Percentiles rank a stretch among this genome's conserved stretches.
Evolutionary conservation across 1,140 invertebrate genomes (phyloP).

Genomic region (Heliconius eleuchia): DNA sequence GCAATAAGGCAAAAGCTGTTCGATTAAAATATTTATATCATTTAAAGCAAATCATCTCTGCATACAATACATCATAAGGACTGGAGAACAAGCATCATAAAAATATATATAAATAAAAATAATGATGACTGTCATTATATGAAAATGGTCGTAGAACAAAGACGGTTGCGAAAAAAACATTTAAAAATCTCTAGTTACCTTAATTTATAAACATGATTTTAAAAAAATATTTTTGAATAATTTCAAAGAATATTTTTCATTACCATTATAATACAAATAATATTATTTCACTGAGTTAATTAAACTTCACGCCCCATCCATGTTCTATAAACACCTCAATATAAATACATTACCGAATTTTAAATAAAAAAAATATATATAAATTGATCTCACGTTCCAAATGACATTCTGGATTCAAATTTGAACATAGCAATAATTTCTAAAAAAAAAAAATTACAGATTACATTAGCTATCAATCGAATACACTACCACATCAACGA

Average conservation of each 20-base stretch:
- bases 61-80: neutral
- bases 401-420: slow-evolving; percentile 44
- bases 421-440: slow-evolving; percentile 4
- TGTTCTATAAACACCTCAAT: neutral
- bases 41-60: neutral
- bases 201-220: neutral
- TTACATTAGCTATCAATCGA: slow-evolving; percentile 37
- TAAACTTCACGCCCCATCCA: neutral
- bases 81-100: neutral
- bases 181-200: neutral
- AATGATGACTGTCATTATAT: neutral
- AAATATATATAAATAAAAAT: neutral
- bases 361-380: slow-evolving; percentile 44
- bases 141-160: neutral
- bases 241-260: too few species aligned
- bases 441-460: slow-evolving; percentile 33
- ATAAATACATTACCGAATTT: slow-evolving; percentile 45
- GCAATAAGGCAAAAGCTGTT: neutral
- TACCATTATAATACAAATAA: too few species aligned
- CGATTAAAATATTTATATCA: neutral
- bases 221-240: neutral
- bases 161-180: neutral
- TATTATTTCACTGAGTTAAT: neutral
- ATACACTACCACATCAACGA: slow-evolving; percentile 20
- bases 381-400: slow-evolving; percentile 51